Evolutionary conservation across 2,797 vertebrate species (phyloP).

Genomic region (Chaetodon trifasciatus): DNA sequence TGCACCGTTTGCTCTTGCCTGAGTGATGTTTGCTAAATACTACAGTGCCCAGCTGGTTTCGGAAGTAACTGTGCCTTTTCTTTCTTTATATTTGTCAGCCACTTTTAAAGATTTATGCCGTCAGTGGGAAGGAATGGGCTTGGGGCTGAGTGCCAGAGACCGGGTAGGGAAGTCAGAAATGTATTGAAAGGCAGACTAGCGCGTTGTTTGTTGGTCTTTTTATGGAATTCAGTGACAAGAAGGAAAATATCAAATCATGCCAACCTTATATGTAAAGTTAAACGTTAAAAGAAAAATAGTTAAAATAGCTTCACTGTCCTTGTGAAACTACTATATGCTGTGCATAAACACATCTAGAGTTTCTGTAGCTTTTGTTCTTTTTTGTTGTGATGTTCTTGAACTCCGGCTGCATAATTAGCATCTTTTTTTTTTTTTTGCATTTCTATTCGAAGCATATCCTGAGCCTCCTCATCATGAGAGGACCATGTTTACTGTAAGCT

Average conservation of each 20-base stretch:
- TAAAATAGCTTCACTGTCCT: too few species aligned
- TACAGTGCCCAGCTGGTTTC: too few species aligned
- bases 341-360: background rate
- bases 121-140: background rate
- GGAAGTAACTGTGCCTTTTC: background rate
- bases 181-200: background rate
- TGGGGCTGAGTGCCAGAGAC: background rate
- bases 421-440: background rate
- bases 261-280: background rate
- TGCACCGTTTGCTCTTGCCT: background rate
- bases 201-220: background rate
- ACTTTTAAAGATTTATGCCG: constrained; percentile 8
- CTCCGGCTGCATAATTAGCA: background rate
- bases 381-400: constrained; percentile 6
- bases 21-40: background rate
- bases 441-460: background rate
- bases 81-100: background rate
- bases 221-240: background rate
- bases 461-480: background rate
- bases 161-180: background rate
- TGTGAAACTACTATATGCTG: background rate
- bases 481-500: background rate
- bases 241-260: background rate
- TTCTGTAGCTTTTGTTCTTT: background rate
- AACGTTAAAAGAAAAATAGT: too few species aligned